Evolutionary conservation across 2,888 invertebrate species (phyloP), one percentile per base, ranked within the genome.

Genomic region (Monoplex corrugatus): DNA sequence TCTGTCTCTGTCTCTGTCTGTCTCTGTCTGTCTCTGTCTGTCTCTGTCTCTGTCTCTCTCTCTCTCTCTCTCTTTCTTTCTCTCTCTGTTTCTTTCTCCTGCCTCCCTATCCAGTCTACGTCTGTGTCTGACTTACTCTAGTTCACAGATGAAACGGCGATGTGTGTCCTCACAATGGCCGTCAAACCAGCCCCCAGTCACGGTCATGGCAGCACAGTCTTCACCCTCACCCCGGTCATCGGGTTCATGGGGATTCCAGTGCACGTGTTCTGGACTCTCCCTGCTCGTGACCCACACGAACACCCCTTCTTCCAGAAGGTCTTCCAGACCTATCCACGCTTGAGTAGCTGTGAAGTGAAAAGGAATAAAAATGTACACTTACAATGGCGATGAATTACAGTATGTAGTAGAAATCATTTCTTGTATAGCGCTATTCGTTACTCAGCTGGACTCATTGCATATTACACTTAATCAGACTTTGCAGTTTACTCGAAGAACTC

Each of bases 271-370:
- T 5, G 44, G 44, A 3, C 19, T 19, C 44, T 82, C 40, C 43
- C 44, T 82, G 43, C 28, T 44, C 44, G 43, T n/a, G 8, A 44
- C 80, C 80, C 80, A 82, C 80, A 82, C 43, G 44, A 82, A 82
- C 80, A 28, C 28, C 13, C 80, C 80, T 38, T 44, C 80, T 44
- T 82, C 44, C 80, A 82, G 43, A 1, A 82, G 6, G 80, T 82
- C 80, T 0, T 82, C 80, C 80, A 82, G 44, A n/a, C 80, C 80
- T 13, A 82, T 82, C 80, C 80, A 82, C 80, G 80, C 43, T 13
- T 43, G 19, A 38, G 43, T 6, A 6, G 28, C 80, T 82, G 80
- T 3, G 32, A 28, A 28, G 16, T 13, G 8, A 50, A 50, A 13
- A 50, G 19, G 2, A 8, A 68, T 16, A 68, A n/a, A 6, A 28